These are phyloP conservation scores for Phalacrocorax aristotelis DNA, from an alignment of 2,113 vertebrate genomes.

Conservation along the genomic window DNA sequence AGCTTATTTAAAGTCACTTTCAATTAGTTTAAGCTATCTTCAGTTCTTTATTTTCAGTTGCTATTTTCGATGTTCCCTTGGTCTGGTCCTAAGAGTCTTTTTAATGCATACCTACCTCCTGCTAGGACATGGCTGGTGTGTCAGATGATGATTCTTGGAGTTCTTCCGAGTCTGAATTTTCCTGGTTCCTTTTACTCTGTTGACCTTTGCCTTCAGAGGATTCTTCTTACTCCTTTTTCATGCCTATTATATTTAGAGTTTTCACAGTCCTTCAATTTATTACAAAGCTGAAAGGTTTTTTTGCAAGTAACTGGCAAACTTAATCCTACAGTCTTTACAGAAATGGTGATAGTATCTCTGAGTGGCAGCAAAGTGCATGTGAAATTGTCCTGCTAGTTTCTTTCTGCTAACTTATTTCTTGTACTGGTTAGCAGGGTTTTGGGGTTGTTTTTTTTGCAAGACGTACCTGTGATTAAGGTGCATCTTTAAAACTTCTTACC, in stretches of 20 bases:
- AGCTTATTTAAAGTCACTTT: conserved; percentile 22
- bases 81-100: not conserved
- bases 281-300: not conserved
- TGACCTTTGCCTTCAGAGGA: not conserved
- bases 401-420: not conserved
- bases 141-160: not conserved
- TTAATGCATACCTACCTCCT: not conserved
- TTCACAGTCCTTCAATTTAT: not conserved
- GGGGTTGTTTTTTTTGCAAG: not conserved
- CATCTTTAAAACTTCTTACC: not conserved
- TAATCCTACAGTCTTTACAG: not conserved
- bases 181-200: not conserved
- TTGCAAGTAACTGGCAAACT: not conserved
- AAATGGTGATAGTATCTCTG: not conserved
- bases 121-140: not conserved
- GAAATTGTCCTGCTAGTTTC: not conserved
- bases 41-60: not conserved
- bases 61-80: not conserved
- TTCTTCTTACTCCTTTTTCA: not conserved
- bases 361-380: not conserved
- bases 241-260: not conserved
- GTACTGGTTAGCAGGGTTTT: not conserved
- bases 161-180: not conserved
- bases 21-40: not conserved
- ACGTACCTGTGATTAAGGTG: not conserved